A percentile compares a stretch with the other conserved stretches of the same genome.
These are phyloP conservation scores for Maconellicoccus hirsutus DNA, from an alignment of 1,140 invertebrate genomes.

Conservation along the genomic window DNA sequence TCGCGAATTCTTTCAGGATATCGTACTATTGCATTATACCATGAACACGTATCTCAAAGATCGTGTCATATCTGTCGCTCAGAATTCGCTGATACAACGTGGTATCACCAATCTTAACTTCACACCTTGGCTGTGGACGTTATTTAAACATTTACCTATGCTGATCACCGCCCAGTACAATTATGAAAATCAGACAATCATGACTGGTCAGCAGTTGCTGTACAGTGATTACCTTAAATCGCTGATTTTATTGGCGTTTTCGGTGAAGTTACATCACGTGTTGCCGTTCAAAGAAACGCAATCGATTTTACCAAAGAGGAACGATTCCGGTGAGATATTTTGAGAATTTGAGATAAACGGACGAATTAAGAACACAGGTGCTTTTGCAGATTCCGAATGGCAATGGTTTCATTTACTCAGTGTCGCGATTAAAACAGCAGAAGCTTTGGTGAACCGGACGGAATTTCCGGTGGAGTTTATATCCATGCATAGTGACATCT, in stretches of 20 bases:
- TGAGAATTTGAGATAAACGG: too few species aligned
- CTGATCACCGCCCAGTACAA: slow-evolving; percentile 43
- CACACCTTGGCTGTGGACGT: slow-evolving; percentile 43
- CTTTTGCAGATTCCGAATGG: slow-evolving; percentile 40
- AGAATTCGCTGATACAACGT: slow-evolving; percentile 40
- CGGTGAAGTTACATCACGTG: slow-evolving; percentile 43
- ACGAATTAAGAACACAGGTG: too few species aligned
- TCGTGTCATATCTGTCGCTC: slow-evolving; percentile 39
- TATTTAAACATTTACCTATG: slow-evolving; percentile 42
- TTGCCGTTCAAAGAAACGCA: slow-evolving; percentile 41
- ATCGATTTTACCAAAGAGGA: slow-evolving; percentile 34
- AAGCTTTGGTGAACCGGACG: slow-evolving; percentile 41
- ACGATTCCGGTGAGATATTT: not conserved
- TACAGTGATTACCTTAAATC: slow-evolving; percentile 49
- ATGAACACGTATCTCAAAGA: slow-evolving; percentile 37
- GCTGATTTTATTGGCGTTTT: slow-evolving; percentile 42
- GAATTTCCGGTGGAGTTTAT: slow-evolving; percentile 40
- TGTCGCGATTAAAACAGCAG: slow-evolving; percentile 42
- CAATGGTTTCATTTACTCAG: slow-evolving; percentile 47
- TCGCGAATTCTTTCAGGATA: slow-evolving; percentile 35
- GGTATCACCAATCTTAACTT: slow-evolving; percentile 43
- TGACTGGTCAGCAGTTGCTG: slow-evolving; percentile 46
- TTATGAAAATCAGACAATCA: slow-evolving; percentile 44
- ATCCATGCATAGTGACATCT: slow-evolving; percentile 14
- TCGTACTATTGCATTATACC: slow-evolving; percentile 39